phyloP scores from a whole-genome alignment of 1,140 invertebrate genomes.

The Dufourea novaeangliae region DNA sequence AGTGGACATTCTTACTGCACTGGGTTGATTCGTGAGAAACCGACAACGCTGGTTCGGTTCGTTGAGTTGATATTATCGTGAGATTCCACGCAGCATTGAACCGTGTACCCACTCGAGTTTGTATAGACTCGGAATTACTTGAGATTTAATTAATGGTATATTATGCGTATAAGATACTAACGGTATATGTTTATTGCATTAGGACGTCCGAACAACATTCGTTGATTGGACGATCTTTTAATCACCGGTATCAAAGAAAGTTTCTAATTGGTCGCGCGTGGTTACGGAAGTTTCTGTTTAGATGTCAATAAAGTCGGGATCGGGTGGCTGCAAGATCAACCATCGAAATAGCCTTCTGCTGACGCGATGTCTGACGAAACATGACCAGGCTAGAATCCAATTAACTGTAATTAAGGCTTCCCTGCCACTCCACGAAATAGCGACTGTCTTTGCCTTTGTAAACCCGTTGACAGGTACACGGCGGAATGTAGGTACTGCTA shows the following conservation, averaged over 20 bases:
- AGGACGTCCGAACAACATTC: no score
- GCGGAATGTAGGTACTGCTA: no score
- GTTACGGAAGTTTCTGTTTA: constrained; percentile 1
- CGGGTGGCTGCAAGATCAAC: background rate
- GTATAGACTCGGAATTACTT: no score
- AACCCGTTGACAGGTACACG: background rate
- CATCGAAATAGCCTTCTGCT: background rate
- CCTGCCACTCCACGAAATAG: constrained; percentile 10
- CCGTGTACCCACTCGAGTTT: no score
- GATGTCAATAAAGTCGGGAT: background rate
- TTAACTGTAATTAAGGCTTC: constrained; percentile 47
- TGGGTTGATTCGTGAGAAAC: no score
- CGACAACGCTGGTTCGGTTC: no score
- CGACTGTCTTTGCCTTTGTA: constrained; percentile 17
- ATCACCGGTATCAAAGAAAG: background rate
- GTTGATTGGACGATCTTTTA: constrained; percentile 27
- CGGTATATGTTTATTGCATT: no score
- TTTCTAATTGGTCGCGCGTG: background rate
- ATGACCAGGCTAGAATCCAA: constrained; percentile 24
- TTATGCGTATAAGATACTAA: no score
- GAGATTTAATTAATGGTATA: no score
- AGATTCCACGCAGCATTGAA: no score
- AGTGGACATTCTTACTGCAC: no score
- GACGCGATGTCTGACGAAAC: constrained; percentile 28
- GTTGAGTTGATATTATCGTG: no score